Base-by-base conservation (phyloP, 2,797 vertebrate genomes). In the Sphenopsis melanotis region DNA sequence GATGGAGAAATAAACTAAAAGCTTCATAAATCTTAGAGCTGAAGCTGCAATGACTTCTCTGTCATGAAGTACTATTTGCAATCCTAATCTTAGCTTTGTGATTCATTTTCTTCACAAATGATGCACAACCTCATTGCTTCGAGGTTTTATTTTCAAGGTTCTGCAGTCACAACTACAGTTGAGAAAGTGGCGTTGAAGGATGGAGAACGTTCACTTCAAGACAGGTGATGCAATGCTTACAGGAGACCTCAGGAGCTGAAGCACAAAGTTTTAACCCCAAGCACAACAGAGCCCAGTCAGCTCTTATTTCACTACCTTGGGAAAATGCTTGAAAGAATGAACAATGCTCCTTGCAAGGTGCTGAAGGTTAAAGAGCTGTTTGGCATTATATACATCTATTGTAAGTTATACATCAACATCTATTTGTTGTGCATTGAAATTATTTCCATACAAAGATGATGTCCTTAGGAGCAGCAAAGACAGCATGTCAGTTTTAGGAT, bases 161-260 rank as follows among this genome's bases (percentile, higher is more conserved):
- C 56, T 60, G 44, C 15, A 17, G 36, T 39, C 27, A 47, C 39
- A 47, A 3, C 27, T 41, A 29, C 15, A 30, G 47, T 15, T 16
- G 11, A 36, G 61, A 75, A 72, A 57, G 52, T 0, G 0, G 34
- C 79, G 55, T 1, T 39, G 29, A 37, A 49, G 3, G 2, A 16
- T 9, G 15, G 53, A 68, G 39, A 87, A 46, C 0, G 0, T n/a
- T 46, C 36, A 16, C 24, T 18, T 74, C 30, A 37, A 55, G 42
- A 72, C n/a, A 41, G 29, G 17, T 23, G n/a, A 59, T 47, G 36
- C 49, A 15, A 9, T 1, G 4, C 11, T 26, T 42, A 27, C 7
- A 9, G 37, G 26, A 84, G 27, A 42, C 3, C 2, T 19, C 24
- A 46, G 56, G 49, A 71, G 27, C 41, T 57, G 47, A 74, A 66